Percentiles rank a stretch among this genome's conserved stretches.
These are phyloP conservation scores for Macrobrachium rosenbergii DNA, from an alignment of 1,140 invertebrate species.

Conservation along the genomic window DNA sequence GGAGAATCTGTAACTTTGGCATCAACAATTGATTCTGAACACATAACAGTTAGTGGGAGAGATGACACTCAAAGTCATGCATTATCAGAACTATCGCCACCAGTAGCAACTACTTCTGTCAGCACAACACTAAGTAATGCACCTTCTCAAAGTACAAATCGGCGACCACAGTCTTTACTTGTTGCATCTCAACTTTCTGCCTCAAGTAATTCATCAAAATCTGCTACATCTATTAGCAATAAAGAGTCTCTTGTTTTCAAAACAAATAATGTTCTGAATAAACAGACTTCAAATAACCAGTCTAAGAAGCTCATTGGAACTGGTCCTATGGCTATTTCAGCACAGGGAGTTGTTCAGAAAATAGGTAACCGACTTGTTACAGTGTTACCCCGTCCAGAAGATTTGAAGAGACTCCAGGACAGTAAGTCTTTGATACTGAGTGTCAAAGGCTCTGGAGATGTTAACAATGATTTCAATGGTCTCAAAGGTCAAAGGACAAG, in stretches of 20 bases:
- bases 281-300: conserved; percentile 27
- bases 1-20: conserved; percentile 44
- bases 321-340: conserved; percentile 63
- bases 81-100: conserved; percentile 41
- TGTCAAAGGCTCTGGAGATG: conserved; percentile 53
- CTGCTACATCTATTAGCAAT: not conserved
- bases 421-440: conserved; percentile 60
- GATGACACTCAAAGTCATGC: conserved; percentile 38
- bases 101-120: not conserved
- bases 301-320: conserved; percentile 54
- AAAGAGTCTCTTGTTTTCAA: conserved; percentile 37
- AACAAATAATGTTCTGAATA: conserved; percentile 11
- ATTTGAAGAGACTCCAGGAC: conserved; percentile 59
- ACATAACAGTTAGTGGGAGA: conserved; percentile 18
- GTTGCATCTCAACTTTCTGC: no score
- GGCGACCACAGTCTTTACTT: not conserved
- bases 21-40: conserved; percentile 31
- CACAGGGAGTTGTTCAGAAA: conserved; percentile 63
- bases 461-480: conserved; percentile 9
- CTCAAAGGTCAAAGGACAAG: conserved; percentile 40
- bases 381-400: conserved; percentile 64
- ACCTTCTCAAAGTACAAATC: conserved; percentile 1
- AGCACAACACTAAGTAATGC: not conserved
- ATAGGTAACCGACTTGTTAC: conserved; percentile 64
- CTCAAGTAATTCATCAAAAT: not conserved